These are phyloP conservation scores for Suricata suricatta DNA, from an alignment of 2,113 vertebrate genomes.

Conservation along the genomic window DNA sequence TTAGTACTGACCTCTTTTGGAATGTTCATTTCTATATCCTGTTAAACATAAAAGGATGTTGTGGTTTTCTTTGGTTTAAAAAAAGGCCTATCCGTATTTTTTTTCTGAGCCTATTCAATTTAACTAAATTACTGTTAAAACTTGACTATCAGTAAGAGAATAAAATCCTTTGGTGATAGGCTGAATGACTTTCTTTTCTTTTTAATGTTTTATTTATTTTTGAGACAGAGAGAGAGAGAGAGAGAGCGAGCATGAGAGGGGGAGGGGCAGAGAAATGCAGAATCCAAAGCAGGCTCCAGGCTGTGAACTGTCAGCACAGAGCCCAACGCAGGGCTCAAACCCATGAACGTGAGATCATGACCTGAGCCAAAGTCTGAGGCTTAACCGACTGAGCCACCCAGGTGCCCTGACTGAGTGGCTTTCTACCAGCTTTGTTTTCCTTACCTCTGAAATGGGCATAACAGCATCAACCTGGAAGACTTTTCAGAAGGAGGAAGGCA, in stretches of 20 bases:
- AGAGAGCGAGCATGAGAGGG: no score
- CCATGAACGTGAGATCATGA: no score
- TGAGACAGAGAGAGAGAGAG: no score
- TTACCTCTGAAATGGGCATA: not conserved
- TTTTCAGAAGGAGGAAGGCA: not conserved
- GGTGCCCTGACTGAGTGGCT: not conserved
- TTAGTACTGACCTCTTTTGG: not conserved
- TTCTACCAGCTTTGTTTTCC: not conserved
- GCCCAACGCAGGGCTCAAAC: no score
- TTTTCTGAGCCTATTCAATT: not conserved
- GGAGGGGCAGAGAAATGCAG: no score
- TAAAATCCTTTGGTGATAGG: not conserved
- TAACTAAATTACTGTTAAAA: not conserved
- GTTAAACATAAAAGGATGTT: not conserved
- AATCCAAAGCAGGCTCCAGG: no score
- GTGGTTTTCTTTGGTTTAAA: not conserved
- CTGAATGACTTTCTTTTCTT: not conserved
- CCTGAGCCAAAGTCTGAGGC: no score
- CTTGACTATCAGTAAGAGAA: not conserved
- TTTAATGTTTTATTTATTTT: no score
- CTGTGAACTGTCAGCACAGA: no score
- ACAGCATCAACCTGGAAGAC: not conserved
- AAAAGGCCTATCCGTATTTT: not conserved
- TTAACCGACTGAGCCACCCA: no score
- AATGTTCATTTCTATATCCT: conserved; percentile 13